These are phyloP conservation scores for Pollenia griseotomentosa DNA, from an alignment of 2,888 invertebrate species.

Conservation along the genomic window DNA sequence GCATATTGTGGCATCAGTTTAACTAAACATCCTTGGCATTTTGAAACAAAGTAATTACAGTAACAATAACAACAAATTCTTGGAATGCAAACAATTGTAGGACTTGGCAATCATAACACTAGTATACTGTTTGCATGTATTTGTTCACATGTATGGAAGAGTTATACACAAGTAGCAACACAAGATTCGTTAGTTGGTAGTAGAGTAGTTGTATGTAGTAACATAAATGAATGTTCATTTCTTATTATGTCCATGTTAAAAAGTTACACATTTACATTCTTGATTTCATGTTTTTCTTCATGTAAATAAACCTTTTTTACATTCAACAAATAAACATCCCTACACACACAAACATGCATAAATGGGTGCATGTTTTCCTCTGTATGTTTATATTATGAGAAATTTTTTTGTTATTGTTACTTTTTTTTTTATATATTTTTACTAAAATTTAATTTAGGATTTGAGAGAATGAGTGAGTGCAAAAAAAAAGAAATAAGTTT, in stretches of 20 bases:
- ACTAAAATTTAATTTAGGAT: slow-evolving; percentile 67
- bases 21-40: not conserved
- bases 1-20: not conserved
- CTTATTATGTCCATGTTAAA: slow-evolving; percentile 71
- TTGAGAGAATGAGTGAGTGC: slow-evolving; percentile 28
- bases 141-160: not conserved
- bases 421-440: slow-evolving; percentile 17
- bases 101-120: slow-evolving; percentile 47
- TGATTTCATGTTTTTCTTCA: slow-evolving; percentile 60
- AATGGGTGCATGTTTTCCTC: slow-evolving; percentile 28
- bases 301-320: slow-evolving; percentile 55
- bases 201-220: not conserved
- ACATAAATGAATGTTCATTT: slow-evolving; percentile 69
- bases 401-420: slow-evolving; percentile 3
- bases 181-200: not conserved
- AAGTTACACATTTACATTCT: slow-evolving; percentile 70
- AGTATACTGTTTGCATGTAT: not conserved
- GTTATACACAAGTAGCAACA: not conserved
- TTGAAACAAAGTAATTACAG: slow-evolving; percentile 3
- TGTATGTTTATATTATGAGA: slow-evolving; percentile 21
- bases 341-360: not conserved
- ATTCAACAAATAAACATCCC: slow-evolving; percentile 24
- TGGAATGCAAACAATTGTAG: not conserved
- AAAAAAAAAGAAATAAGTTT: slow-evolving; percentile 44
- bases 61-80: not conserved